Conservation (phyloP, 2,888 invertebrate species). For the Argyra leucocephala region DNA sequence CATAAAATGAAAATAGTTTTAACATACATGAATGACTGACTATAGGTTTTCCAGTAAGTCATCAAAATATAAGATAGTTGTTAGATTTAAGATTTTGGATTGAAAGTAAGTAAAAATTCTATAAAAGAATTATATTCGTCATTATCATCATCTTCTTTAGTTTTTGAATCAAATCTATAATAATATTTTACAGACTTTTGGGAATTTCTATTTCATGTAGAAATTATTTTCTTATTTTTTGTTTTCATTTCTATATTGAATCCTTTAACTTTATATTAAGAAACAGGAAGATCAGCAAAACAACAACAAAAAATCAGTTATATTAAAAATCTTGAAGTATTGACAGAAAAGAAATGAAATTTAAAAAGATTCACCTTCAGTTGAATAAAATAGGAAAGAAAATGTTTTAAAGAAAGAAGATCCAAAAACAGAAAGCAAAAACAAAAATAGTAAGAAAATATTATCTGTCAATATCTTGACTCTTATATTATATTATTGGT, state of each 20-base stretch:
- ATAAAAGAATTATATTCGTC: no score
- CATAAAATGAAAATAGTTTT: no score
- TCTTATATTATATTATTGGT: background rate
- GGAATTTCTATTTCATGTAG: background rate
- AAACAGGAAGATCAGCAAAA: no score
- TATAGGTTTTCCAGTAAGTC: no score
- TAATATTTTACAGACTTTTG: background rate
- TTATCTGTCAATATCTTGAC: background rate
- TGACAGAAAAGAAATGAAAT: background rate
- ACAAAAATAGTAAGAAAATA: background rate
- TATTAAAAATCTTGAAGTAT: background rate
- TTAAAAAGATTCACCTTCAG: background rate
- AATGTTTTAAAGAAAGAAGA: background rate
- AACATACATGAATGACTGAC: no score
- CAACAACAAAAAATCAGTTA: background rate
- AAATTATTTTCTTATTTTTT: background rate
- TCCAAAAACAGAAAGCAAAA: background rate
- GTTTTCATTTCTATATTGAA: background rate
- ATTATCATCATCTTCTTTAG: no score
- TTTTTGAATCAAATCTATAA: no score
- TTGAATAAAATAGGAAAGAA: background rate
- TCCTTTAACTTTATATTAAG: background rate
- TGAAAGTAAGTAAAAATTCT: no score
- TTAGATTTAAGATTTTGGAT: no score
- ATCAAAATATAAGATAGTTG: no score